phyloP scores from a whole-genome alignment of 2,888 invertebrate species.

The Fragum whitleyi region DNA sequence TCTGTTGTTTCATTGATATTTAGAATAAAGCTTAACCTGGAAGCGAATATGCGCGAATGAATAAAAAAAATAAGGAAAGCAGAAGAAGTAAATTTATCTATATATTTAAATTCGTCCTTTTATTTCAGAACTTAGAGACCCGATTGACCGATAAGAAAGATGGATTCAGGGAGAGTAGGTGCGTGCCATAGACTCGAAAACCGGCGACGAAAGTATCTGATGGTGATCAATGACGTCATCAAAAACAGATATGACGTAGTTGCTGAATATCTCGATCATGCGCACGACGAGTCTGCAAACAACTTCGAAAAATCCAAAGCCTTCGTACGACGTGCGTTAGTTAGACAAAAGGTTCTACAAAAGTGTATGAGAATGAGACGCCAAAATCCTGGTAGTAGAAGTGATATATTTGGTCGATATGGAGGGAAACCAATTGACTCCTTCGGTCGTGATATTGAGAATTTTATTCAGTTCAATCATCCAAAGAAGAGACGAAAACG shows the following conservation, averaged over 20 bases:
- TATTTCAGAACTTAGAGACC: no score
- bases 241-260: constrained; percentile 65
- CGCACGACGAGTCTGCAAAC: constrained; percentile 62
- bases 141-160: no score
- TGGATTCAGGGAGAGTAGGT: constrained; percentile 75
- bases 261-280: constrained; percentile 67
- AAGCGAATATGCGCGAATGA: no score
- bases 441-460: constrained; percentile 73
- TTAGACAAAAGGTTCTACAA: constrained; percentile 71
- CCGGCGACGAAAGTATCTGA: constrained; percentile 72
- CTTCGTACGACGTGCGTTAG: constrained; percentile 67
- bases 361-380: constrained; percentile 75
- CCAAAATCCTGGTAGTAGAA: constrained; percentile 35
- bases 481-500: constrained; percentile 70
- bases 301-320: constrained; percentile 70
- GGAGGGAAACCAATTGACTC: constrained; percentile 73
- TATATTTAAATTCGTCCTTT: no score
- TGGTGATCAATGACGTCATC: constrained; percentile 74
- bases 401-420: constrained; percentile 65
- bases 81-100: no score
- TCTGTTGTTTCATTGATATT: no score
- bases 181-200: constrained; percentile 71
- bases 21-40: no score
- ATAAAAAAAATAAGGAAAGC: no score
- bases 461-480: constrained; percentile 71